Conservation (phyloP, 2,888 invertebrate genomes). For the Dynastes grantii region DNA sequence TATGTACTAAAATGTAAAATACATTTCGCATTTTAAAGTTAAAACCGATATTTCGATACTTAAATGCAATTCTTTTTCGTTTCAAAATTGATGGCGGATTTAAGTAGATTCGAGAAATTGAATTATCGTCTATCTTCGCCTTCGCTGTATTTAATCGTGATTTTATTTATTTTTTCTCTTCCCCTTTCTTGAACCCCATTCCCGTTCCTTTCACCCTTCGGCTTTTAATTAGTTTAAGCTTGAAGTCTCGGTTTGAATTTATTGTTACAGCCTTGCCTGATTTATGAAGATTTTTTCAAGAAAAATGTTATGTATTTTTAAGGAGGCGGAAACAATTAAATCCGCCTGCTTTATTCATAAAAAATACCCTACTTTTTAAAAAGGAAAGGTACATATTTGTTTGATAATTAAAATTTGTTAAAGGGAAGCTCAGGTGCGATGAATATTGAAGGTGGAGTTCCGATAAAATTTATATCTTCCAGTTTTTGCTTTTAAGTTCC, state of each 20-base stretch:
- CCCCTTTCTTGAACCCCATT: background rate
- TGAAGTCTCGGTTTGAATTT: constrained; percentile 13
- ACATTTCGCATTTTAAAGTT: no score
- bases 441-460: no score
- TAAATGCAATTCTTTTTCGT: constrained; percentile 1
- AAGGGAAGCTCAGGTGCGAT: no score
- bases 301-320: constrained; percentile 33
- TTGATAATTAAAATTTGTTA: no score
- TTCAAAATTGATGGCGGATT: constrained; percentile 14
- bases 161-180: constrained; percentile 8
- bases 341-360: constrained; percentile 15
- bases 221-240: constrained; percentile 36
- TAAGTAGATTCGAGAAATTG: constrained; percentile 7
- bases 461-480: no score
- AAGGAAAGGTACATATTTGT: no score
- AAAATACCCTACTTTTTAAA: background rate
- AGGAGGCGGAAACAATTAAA: constrained; percentile 23
- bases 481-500: no score
- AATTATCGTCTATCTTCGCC: constrained; percentile 22
- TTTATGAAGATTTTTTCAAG: constrained; percentile 33
- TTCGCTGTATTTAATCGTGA: constrained; percentile 18
- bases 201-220: background rate
- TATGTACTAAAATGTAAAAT: background rate
- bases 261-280: constrained; percentile 24
- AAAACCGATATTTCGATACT: no score